These are phyloP conservation scores for Aurelia aurita complex sp. Pacific DNA, from an alignment of 30 jellyfish, hydroid and myxozoan species.

Conservation along the genomic window DNA sequence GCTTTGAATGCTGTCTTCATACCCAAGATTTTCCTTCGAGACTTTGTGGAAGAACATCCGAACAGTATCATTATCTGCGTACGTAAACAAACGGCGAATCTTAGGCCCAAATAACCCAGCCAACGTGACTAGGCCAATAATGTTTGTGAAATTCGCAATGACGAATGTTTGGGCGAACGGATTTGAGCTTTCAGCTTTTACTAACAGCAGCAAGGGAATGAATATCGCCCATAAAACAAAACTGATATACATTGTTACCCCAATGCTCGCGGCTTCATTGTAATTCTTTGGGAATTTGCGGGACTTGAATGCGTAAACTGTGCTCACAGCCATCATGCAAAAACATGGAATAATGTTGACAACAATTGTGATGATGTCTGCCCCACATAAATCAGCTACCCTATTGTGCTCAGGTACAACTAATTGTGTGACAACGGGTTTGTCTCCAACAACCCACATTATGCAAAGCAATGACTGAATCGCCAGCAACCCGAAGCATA, in stretches of 20 bases:
- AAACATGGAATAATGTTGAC: conserved; percentile 41
- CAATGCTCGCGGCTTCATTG: conserved; percentile 54
- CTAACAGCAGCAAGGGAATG: conserved; percentile 37
- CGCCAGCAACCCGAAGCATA: conserved; percentile 69
- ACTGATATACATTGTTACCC: conserved; percentile 51
- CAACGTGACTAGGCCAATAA: conserved; percentile 13
- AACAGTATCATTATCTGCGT: no score
- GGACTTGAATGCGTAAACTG: conserved; percentile 57
- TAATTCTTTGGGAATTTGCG: conserved; percentile 65
- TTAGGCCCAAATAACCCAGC: conserved; percentile 26
- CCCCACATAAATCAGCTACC: conserved; percentile 42
- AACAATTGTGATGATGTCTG: conserved; percentile 13
- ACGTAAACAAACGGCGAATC: conserved; percentile 2
- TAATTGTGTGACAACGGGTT: conserved; percentile 61
- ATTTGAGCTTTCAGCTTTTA: conserved; percentile 12
- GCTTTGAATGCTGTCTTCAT: no score
- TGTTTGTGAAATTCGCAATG: conserved; percentile 39
- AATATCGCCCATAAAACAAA: conserved; percentile 61
- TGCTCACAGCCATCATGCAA: conserved; percentile 45
- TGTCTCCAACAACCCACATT: conserved; percentile 80
- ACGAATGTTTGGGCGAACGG: conserved; percentile 34
- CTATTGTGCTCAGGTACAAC: conserved; percentile 39
- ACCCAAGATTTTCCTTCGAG: no score
- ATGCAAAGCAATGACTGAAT: conserved; percentile 66
- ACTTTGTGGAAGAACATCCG: no score